These are phyloP conservation scores for Nyctibius grandis DNA, from an alignment of 2,797 vertebrate species.

Conservation along the genomic window DNA sequence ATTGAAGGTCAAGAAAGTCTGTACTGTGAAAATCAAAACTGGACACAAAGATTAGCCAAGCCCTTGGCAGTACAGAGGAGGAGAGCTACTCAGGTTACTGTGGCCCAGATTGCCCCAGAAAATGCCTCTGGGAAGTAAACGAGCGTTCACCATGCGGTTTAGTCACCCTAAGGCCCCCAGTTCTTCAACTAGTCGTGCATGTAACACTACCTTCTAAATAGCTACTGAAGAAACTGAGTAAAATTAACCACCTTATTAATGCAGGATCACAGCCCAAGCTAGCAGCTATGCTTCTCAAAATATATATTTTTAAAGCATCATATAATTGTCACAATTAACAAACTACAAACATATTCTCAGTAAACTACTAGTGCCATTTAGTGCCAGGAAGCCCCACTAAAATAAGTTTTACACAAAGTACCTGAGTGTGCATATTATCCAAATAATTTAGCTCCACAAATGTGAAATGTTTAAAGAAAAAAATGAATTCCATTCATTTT, in stretches of 20 bases:
- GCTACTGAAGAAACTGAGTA: neutral
- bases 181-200: neutral
- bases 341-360: neutral
- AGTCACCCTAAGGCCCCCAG: neutral
- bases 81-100: neutral
- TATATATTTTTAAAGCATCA: neutral
- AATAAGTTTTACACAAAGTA: neutral
- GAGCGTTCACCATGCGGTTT: neutral
- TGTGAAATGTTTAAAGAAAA: neutral
- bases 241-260: neutral
- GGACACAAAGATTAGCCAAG: neutral
- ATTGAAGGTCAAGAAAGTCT: neutral
- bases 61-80: neutral
- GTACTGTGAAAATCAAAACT: neutral
- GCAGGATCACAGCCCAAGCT: neutral
- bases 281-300: neutral
- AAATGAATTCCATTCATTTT: conserved; percentile 27
- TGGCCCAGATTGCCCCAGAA: neutral
- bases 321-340: neutral
- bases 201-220: neutral
- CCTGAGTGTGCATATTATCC: neutral
- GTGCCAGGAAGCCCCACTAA: neutral
- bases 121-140: neutral
- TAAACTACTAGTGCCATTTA: neutral
- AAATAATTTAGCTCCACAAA: neutral